These are phyloP conservation scores for Torymus auratus DNA, from an alignment of 2,888 invertebrate genomes.

Conservation along the genomic window DNA sequence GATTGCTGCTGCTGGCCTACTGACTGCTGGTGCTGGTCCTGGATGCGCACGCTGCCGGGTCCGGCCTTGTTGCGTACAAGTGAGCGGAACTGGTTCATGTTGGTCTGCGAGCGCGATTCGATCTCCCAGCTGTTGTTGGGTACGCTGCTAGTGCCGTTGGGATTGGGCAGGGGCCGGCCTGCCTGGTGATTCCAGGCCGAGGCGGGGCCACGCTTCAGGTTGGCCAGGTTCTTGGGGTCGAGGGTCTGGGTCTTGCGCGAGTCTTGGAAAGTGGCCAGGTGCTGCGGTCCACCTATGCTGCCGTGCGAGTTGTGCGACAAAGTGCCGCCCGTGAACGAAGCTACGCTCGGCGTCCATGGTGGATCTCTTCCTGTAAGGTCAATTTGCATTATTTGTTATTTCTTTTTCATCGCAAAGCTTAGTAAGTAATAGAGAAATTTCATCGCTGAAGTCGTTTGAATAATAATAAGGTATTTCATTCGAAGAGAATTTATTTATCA, in stretches of 20 bases:
- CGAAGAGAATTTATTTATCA: too few species aligned
- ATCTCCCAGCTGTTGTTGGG: conserved; percentile 68
- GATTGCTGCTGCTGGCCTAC: conserved; percentile 32
- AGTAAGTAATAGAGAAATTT: too few species aligned
- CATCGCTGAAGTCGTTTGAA: too few species aligned
- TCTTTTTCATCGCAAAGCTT: too few species aligned
- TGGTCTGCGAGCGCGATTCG: conserved; percentile 74
- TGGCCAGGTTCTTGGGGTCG: conserved; percentile 74
- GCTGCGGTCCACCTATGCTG: conserved; percentile 58
- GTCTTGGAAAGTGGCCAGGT: conserved; percentile 75
- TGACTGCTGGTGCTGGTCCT: conserved; percentile 66
- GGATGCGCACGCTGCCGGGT: conserved; percentile 69
- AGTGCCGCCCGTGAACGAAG: conserved; percentile 74
- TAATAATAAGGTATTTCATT: too few species aligned
- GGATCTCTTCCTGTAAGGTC: conserved; percentile 72
- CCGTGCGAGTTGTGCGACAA: conserved; percentile 75
- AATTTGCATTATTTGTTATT: not conserved
- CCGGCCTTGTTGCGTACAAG: conserved; percentile 74
- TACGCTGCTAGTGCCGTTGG: conserved; percentile 52
- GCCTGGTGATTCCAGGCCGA: conserved; percentile 75
- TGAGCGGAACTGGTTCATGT: conserved; percentile 79
- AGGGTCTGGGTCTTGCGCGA: conserved; percentile 74
- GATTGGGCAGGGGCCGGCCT: conserved; percentile 67
- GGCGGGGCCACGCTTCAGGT: conserved; percentile 72
- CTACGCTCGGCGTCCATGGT: conserved; percentile 75